These are phyloP conservation scores for Perca flavescens DNA, from an alignment of 2,113 vertebrate species.

Conservation along the genomic window DNA sequence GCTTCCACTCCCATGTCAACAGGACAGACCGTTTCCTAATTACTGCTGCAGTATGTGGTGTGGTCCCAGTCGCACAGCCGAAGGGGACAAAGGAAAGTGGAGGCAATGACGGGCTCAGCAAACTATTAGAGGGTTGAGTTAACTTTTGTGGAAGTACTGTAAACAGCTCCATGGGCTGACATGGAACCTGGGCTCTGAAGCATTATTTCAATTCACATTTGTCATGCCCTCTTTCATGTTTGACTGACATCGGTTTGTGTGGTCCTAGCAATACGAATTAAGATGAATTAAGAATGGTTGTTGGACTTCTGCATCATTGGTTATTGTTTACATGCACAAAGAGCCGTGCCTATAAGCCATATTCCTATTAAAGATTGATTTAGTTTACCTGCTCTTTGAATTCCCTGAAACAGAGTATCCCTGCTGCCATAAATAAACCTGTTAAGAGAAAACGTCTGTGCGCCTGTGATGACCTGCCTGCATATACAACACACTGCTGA, in stretches of 20 bases:
- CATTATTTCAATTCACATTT: conserved; percentile 57
- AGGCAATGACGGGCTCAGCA: conserved; percentile 75
- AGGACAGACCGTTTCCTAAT: conserved; percentile 77
- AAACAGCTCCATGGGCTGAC: conserved; percentile 75
- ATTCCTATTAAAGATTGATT: conserved; percentile 28
- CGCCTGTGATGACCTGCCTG: not conserved
- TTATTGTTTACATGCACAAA: conserved; percentile 44
- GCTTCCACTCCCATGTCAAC: conserved; percentile 79
- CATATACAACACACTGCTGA: not conserved
- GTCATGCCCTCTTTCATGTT: conserved; percentile 56
- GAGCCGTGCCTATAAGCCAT: not conserved
- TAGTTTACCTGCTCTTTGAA: conserved; percentile 25
- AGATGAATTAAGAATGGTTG: conserved; percentile 41
- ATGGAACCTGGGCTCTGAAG: conserved; percentile 48
- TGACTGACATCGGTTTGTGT: conserved; percentile 68
- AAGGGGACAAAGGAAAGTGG: conserved; percentile 75
- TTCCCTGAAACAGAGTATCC: conserved; percentile 19
- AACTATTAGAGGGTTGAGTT: conserved; percentile 79
- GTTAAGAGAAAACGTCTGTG: conserved; percentile 14
- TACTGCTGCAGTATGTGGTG: conserved; percentile 69
- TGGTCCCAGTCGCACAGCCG: conserved; percentile 72
- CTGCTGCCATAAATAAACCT: conserved; percentile 16
- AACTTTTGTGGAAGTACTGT: conserved; percentile 75
- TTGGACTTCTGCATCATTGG: conserved; percentile 34
- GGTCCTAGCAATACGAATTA: conserved; percentile 59